Conservation (phyloP, 1,140 invertebrate genomes). For the Rhizoglyphus robini region DNA sequence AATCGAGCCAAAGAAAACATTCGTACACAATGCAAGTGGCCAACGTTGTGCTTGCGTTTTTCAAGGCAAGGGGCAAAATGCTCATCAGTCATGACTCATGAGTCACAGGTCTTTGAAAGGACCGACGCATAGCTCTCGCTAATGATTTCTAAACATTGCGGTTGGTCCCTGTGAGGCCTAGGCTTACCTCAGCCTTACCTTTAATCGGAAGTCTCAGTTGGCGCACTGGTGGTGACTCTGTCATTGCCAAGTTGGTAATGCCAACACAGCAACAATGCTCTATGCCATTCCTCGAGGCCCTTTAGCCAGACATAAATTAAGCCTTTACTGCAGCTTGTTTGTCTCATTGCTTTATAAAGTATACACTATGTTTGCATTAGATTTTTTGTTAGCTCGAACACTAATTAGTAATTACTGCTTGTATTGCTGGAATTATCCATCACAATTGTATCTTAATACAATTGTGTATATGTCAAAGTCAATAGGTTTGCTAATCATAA, state of each 20-base stretch:
- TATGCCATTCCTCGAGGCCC: background rate
- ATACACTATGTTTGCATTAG: background rate
- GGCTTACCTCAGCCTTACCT: background rate
- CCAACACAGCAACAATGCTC: background rate
- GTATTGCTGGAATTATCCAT: too few species aligned
- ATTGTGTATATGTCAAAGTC: too few species aligned
- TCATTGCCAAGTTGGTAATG: background rate
- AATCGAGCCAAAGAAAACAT: too few species aligned
- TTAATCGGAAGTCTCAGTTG: slow-evolving; percentile 3
- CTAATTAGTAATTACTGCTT: too few species aligned
- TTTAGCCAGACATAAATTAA: slow-evolving; percentile 10
- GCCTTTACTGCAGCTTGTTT: slow-evolving; percentile 9
- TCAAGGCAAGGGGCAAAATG: too few species aligned
- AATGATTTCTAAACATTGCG: slow-evolving; percentile 15
- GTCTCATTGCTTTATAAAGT: background rate
- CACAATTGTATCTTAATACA: too few species aligned
- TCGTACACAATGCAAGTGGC: too few species aligned
- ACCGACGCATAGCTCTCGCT: background rate
- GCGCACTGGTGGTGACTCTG: background rate
- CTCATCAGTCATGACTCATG: too few species aligned
- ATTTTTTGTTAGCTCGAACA: too few species aligned
- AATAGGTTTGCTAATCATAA: too few species aligned
- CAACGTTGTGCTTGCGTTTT: too few species aligned
- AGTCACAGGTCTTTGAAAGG: background rate
- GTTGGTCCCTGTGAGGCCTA: background rate